phyloP scores from a whole-genome alignment of 2,888 invertebrate genomes.

The Listrodromus nycthemerus region DNA sequence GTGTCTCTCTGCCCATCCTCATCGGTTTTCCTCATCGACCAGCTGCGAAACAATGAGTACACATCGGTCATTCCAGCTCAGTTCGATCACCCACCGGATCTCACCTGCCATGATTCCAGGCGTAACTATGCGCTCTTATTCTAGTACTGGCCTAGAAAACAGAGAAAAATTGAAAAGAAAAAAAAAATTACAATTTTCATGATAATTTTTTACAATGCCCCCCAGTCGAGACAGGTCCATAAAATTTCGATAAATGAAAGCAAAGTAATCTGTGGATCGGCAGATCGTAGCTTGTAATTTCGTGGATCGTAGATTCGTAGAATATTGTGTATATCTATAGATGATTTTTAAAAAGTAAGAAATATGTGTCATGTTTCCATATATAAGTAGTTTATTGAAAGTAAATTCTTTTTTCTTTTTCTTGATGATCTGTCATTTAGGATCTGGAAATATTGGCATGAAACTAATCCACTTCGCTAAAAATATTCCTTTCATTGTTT shows the following conservation, averaged over 20 bases:
- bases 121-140: constrained; percentile 22
- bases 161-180: neutral
- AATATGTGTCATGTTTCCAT: constrained; percentile 10
- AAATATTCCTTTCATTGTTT: constrained; percentile 35
- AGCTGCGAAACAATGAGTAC: constrained; percentile 27
- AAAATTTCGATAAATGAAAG: too few relatives aligned
- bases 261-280: neutral
- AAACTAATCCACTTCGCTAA: constrained; percentile 30
- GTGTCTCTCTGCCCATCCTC: constrained; percentile 57
- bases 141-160: constrained; percentile 18
- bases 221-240: too few relatives aligned
- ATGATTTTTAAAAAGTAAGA: neutral
- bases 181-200: neutral
- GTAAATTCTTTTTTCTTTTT: constrained; percentile 16
- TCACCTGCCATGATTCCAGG: constrained; percentile 19
- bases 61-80: constrained; percentile 24
- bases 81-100: constrained; percentile 26
- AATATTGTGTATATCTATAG: neutral
- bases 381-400: constrained; percentile 46
- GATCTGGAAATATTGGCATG: constrained; percentile 40
- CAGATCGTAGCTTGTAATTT: neutral
- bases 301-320: neutral
- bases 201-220: neutral
- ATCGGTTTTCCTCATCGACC: constrained; percentile 25
- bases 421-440: constrained; percentile 16